Evolutionary conservation across 2,888 invertebrate genomes (phyloP), one percentile per base, ranked within the genome.

Genomic region (Leptura quadrifasciata): DNA sequence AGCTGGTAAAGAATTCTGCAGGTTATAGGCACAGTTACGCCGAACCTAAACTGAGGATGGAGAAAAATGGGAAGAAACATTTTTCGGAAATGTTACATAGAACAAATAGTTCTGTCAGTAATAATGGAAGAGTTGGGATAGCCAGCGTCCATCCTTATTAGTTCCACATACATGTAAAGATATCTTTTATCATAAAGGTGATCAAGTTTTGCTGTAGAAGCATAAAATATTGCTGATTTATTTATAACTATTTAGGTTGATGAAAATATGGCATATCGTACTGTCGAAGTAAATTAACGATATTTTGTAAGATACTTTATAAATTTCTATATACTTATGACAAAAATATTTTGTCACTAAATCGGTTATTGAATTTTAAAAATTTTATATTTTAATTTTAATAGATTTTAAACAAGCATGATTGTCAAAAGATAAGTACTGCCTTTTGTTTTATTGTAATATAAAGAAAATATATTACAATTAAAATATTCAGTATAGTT

Each of bases 1-100:
- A 87, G 76, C 61, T 78, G 3, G 80, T 79, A 20, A 84, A 84
- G 21, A 84, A 82, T 68, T 74, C 84, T 0, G 88, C 86, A 4
- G 88, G 88, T 0, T 89, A 89, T 77, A 90, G 93, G 69, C 93
- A 93, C 84, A 93, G 93, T 85, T 94, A 93, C 83, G 94, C 93
- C n/a, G 93, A 94, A 81, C 91, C 92, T 76, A 90, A 92, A 6
- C 87, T 92, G 78, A 90, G 87, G 77, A 85, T 87, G 54, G 85
- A 86, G 20, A 86, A 87, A 71, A 83, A 78, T 12, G 86, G 83
- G 4, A 88, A 86, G 76, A 88, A 87, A 72, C 83, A 86, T 68
- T 87, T 84, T 74, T 83, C 86, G 4, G 89, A 89, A 10, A 84
- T 89, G 81, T 79, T 90, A 64, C 89, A 89, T 58, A 84, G 90